Evolutionary conservation across 2,888 invertebrate genomes (phyloP).

Genomic region (Eristalinus aeneus): DNA sequence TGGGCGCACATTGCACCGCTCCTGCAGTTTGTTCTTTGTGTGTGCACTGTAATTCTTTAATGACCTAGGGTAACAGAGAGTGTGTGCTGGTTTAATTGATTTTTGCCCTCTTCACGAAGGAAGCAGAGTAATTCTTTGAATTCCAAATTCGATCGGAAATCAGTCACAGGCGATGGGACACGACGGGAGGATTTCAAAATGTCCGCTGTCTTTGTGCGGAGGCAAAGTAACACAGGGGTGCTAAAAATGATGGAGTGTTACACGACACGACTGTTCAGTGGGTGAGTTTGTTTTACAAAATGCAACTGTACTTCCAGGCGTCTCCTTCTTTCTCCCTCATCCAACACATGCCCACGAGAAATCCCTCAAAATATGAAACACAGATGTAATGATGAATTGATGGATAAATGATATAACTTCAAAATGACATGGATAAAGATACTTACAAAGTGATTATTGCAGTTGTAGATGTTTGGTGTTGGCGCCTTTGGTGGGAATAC

Average conservation of each 20-base stretch:
- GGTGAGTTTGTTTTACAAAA: neutral
- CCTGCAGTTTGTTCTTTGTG: conserved; percentile 10
- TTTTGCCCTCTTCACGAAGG: conserved; percentile 12
- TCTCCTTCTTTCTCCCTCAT: neutral
- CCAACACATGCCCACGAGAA: neutral
- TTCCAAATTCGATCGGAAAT: neutral
- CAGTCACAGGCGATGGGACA: neutral
- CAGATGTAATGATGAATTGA: conserved; percentile 10
- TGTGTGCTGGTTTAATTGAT: conserved; percentile 50
- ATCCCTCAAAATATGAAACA: conserved; percentile 3
- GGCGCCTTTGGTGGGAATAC: conserved; percentile 91
- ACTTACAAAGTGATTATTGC: conserved; percentile 88
- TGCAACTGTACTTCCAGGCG: conserved; percentile 59
- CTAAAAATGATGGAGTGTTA: neutral
- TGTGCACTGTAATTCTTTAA: conserved; percentile 1
- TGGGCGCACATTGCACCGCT: conserved; percentile 24
- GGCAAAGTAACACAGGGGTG: neutral
- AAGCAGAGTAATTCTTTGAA: no score
- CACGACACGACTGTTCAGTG: neutral
- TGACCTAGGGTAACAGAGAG: conserved; percentile 59
- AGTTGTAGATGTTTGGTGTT: conserved; percentile 85
- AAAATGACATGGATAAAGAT: neutral
- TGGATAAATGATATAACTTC: neutral
- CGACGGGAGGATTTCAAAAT: no score
- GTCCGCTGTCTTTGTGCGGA: no score